A percentile compares a stretch with the other conserved stretches of the same genome.
Evolutionary conservation across 2,113 vertebrate genomes (phyloP).

Genomic region (Corythoichthys haematopterus): DNA sequence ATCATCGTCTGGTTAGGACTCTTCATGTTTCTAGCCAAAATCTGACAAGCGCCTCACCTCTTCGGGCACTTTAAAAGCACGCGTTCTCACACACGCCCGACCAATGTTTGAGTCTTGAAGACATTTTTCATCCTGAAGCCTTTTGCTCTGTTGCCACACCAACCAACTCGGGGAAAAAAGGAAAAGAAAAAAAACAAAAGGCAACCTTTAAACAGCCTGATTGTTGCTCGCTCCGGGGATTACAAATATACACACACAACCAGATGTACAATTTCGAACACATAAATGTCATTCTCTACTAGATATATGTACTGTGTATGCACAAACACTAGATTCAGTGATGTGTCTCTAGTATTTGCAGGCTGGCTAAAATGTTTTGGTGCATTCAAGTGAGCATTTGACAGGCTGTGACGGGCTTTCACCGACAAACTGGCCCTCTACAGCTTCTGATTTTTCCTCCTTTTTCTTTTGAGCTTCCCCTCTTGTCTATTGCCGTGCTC

Average conservation of each 20-base stretch:
- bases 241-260: slow-evolving; percentile 13
- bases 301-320: slow-evolving; percentile 1
- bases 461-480: slow-evolving; percentile 16
- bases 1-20: slow-evolving; percentile 56
- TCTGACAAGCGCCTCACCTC: slow-evolving; percentile 54
- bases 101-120: slow-evolving; percentile 45
- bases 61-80: slow-evolving; percentile 34
- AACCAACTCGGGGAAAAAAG: background rate
- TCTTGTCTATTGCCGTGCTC: slow-evolving; percentile 18
- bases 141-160: slow-evolving; percentile 49
- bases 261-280: slow-evolving; percentile 15
- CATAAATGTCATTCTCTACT: slow-evolving; percentile 12
- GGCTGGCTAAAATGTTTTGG: slow-evolving; percentile 34
- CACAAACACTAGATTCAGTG: slow-evolving; percentile 27
- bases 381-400: slow-evolving; percentile 54
- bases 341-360: slow-evolving; percentile 53
- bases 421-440: slow-evolving; percentile 23
- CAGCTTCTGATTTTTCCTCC: slow-evolving; percentile 9
- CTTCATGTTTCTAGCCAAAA: slow-evolving; percentile 42
- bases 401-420: slow-evolving; percentile 42
- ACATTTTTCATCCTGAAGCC: slow-evolving; percentile 49
- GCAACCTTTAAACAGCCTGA: slow-evolving; percentile 34
- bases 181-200: slow-evolving; percentile 3
- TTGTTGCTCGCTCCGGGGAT: slow-evolving; percentile 30
- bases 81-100: slow-evolving; percentile 13